Base-by-base conservation (phyloP, 2,113 vertebrate species). In the Diphyllodes magnificus region DNA sequence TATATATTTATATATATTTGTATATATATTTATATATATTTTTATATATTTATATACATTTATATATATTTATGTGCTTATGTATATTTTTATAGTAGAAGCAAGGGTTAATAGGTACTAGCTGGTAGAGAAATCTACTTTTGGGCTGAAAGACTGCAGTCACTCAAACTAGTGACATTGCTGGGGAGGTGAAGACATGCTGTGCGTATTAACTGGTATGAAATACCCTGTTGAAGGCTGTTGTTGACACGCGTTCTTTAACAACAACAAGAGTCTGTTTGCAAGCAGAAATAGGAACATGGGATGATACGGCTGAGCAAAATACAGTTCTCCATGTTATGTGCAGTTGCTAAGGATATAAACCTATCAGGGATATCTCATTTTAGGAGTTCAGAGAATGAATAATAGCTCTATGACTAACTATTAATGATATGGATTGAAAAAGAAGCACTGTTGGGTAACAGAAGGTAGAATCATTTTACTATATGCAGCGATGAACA, bases 331-430 rank as follows among this genome's bases (percentile, higher is more conserved):
- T 96, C 88, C 82, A 49, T 94, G 92, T 96, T 97, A 79, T 84
- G 42, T 92, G 60, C 68, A 14, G 96, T 98, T 98, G 95, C 97
- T 97, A 97, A 88, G 96, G 95, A 80, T 97, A 86, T 96, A 93
- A 95, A 93, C 44, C 90, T 97, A 83, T 96, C 93, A 87, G 60
- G 88, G 73, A 76, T 69, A 54, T n/a, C 82, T 97, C 97, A 92
- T 97, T 98, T 97, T 96, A 95, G 92, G 94, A 95, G 68, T 93
- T 89, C 72, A 70, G 89, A 96, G 93, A 94, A 97, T 96, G 95
- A 97, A 97, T 98, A 98, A 98, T 97, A 96, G 87, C 86, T 90
- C 86, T 96, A 37, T 97, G 97, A 97, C 97, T 98, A 97, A 97
- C 97, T 97, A 98, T 97, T 98, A 97, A 96, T 96, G 96, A 95